Evolutionary conservation across 2,888 invertebrate species (phyloP), one percentile per base, ranked within the genome.

Genomic region (Megalurothrips usitatus): DNA sequence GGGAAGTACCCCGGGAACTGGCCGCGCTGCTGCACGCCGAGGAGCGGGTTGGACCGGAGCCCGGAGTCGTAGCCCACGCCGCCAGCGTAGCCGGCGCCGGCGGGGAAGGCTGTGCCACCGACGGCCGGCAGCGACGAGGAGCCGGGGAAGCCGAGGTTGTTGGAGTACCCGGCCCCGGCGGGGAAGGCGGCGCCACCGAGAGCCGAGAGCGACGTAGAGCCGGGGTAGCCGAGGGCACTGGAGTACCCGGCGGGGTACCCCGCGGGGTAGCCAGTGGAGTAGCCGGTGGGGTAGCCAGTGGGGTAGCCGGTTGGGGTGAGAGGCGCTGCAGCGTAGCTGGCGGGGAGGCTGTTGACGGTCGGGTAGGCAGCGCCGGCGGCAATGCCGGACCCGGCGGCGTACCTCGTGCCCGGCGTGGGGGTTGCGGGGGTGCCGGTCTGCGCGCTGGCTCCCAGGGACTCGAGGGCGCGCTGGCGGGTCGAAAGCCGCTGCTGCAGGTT

Each of bases 241-340:
- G 68, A 75, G 68, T 75, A 75, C 0, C 68, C 68, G 1, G 4
- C 26, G 23, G 9, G 23, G 26, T 11, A 23, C 26, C 68, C 68
- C 9, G 23, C 68, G 26, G 68, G 68, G 23, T 11, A 26, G 68
- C 8, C 68, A 9, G 23, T 12, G 26, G 68, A 23, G 58, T 58
- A 58, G 58, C 58, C 58, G 14, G 23, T 26, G 68, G 68, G 23
- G 68, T 75, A 75, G 26, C 23, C 68, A 26, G 68, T 9, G 9
- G 68, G 68, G 68, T 75, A 75, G 23, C 23, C 68, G 26, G 23
- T 26, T 10, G 68, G 81, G 79, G 68, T 82, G 78, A 78, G 82
- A 82, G 28, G 82, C 81, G 82, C 81, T 47, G 80, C 79, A 26
- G 79, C 78, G 80, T 81, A 81, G 23, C 82, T 81, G 17, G 81